A percentile compares a stretch with the other conserved stretches of the same genome.
phyloP scores from a whole-genome alignment of 2,113 vertebrate species.

The Cyphomyrus discorhynchus region DNA sequence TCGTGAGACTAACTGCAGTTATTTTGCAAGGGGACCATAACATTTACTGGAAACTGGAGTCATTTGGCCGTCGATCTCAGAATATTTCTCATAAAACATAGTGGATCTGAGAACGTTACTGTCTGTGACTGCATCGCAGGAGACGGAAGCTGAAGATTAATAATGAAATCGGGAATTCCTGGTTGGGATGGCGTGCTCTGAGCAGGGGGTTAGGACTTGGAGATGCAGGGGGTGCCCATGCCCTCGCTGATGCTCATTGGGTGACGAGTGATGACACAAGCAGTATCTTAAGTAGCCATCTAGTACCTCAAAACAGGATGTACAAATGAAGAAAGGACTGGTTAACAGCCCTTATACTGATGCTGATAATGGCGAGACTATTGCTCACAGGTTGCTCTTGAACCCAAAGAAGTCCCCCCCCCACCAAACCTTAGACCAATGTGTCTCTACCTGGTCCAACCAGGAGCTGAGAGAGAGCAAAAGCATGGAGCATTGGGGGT shows the following conservation, averaged over 20 bases:
- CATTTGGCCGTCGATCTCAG: not conserved
- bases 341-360: not conserved
- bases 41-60: not conserved
- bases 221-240: not conserved
- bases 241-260: not conserved
- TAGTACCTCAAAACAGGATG: not conserved
- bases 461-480: not conserved
- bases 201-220: not conserved
- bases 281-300: too few relatives aligned
- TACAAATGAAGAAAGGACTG: not conserved
- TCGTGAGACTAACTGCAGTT: not conserved
- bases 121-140: not conserved
- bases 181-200: not conserved
- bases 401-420: not conserved
- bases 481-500: not conserved
- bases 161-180: not conserved
- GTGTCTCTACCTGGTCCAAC: not conserved
- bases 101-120: not conserved
- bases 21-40: not conserved
- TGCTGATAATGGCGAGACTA: not conserved
- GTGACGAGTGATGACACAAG: not conserved
- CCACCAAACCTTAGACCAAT: not conserved
- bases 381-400: not conserved
- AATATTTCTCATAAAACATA: not conserved
- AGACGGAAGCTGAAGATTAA: not conserved